phyloP scores from a whole-genome alignment of 2,113 vertebrate species.

The Dermatemys mawii region DNA sequence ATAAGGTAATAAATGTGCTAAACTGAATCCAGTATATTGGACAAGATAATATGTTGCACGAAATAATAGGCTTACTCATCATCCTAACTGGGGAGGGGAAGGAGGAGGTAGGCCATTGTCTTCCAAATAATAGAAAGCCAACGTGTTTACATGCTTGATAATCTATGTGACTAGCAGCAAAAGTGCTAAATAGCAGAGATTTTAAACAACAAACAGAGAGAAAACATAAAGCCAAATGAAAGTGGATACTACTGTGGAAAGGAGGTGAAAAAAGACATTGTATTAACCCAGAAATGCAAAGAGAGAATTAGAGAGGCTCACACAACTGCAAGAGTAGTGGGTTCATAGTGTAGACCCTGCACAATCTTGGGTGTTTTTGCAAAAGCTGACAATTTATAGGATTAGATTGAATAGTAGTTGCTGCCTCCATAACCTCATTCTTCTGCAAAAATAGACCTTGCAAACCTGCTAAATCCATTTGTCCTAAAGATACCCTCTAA shows the following conservation, averaged over 20 bases:
- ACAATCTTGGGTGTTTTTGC: background rate
- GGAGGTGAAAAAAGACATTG: background rate
- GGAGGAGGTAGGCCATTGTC: fast-evolving
- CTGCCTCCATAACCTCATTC: background rate
- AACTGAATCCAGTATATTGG: background rate
- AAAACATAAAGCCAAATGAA: background rate
- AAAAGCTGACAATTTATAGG: background rate
- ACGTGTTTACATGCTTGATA: background rate
- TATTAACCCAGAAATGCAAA: background rate
- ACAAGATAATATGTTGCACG: background rate
- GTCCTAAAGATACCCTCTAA: background rate
- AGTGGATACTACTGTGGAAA: background rate
- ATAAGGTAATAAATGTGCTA: background rate
- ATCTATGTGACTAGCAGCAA: background rate
- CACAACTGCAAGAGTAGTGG: background rate
- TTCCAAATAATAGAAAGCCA: background rate
- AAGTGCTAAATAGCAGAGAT: background rate
- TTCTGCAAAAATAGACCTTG: background rate
- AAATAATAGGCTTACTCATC: background rate
- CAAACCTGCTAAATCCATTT: background rate
- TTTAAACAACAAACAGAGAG: background rate
- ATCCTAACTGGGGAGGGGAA: background rate
- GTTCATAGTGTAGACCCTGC: fast-evolving
- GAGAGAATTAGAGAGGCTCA: background rate
- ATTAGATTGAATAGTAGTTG: background rate